Conservation (phyloP, 1,140 invertebrate genomes). For the Drosophila lacertosa region DNA sequence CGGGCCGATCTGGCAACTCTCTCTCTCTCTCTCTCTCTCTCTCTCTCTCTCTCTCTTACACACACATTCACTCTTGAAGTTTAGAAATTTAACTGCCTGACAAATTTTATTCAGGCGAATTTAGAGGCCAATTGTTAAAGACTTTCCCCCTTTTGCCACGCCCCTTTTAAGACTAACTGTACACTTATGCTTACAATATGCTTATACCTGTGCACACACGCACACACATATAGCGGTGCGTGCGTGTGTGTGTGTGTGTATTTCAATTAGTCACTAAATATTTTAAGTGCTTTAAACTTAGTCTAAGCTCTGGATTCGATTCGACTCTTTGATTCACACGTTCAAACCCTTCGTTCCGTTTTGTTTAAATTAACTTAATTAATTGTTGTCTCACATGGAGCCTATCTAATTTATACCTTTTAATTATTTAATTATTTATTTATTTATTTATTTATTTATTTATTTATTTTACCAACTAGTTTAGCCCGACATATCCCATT, state of each 20-base stretch:
- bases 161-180: conserved; percentile 55
- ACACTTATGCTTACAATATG: conserved; percentile 34
- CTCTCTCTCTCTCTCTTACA: not conserved
- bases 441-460: conserved; percentile 40
- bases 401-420: conserved; percentile 34
- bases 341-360: conserved; percentile 4
- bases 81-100: too few species aligned
- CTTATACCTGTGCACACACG: conserved; percentile 11
- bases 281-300: conserved; percentile 78
- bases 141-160: too few species aligned
- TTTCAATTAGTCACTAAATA: conserved; percentile 83
- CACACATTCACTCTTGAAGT: not conserved
- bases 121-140: conserved; percentile 9
- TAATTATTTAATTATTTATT: conserved; percentile 32
- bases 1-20: conserved; percentile 30
- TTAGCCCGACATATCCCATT: conserved; percentile 32
- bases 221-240: conserved; percentile 31
- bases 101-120: not conserved
- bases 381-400: conserved; percentile 16
- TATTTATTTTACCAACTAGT: conserved; percentile 58
- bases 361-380: conserved; percentile 16
- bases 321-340: conserved; percentile 4
- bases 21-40: conserved; percentile 11
- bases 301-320: conserved; percentile 57
- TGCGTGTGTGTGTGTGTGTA: conserved; percentile 37